Evolutionary conservation across 2,113 vertebrate genomes (phyloP).

Genomic region (Callionymus lyra): DNA sequence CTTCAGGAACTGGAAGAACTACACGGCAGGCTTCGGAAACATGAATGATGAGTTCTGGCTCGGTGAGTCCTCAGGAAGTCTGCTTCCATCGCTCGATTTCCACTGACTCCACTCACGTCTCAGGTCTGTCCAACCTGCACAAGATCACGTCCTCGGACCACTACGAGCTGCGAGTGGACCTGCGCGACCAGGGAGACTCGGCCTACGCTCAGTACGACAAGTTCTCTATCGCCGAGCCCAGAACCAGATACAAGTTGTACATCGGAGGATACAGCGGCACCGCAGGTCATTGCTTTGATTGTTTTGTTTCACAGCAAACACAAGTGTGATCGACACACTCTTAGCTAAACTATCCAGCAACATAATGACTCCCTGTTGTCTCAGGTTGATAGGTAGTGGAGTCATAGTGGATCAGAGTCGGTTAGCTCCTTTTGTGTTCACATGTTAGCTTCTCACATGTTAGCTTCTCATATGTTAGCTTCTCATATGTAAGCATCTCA

Average conservation of each 20-base stretch:
- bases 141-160: conserved; percentile 81
- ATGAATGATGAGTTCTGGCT: conserved; percentile 88
- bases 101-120: not conserved
- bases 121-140: conserved; percentile 85
- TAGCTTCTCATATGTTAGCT: no score
- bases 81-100: not conserved
- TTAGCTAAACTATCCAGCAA: no score
- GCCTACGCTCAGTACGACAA: conserved; percentile 80
- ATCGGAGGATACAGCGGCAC: conserved; percentile 84
- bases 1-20: conserved; percentile 88
- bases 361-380: no score
- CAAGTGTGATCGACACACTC: no score
- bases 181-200: conserved; percentile 69
- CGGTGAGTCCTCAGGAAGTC: conserved; percentile 57
- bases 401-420: no score
- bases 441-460: no score
- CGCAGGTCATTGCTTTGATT: conserved; percentile 67
- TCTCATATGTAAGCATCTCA: no score
- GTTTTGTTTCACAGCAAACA: not conserved
- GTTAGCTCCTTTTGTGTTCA: no score
- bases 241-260: conserved; percentile 75
- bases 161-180: conserved; percentile 86
- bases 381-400: no score
- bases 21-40: conserved; percentile 82
- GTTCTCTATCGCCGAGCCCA: conserved; percentile 74